Percentiles rank a stretch among this genome's conserved stretches.
Evolutionary conservation across 2,888 invertebrate genomes (phyloP).

Genomic region (Litoditis marina): DNA sequence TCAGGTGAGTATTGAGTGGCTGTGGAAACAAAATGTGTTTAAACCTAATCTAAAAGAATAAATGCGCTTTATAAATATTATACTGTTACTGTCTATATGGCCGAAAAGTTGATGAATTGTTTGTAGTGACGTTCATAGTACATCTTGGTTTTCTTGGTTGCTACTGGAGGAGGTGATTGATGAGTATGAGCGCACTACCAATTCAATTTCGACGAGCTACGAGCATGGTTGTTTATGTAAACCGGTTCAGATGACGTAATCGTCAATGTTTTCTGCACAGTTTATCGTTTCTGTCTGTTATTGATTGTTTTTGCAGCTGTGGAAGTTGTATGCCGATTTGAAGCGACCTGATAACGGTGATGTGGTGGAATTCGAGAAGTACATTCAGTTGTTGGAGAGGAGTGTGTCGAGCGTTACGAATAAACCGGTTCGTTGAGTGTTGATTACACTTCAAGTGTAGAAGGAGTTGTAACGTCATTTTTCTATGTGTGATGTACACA

Average conservation of each 20-base stretch:
- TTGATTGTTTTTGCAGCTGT: conserved; percentile 18
- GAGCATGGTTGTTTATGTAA: no score
- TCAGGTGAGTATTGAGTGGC: conserved; percentile 20
- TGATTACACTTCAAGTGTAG: neutral
- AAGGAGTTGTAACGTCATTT: neutral
- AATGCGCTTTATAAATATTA: no score
- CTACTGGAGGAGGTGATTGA: no score
- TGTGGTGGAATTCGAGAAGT: conserved; percentile 30
- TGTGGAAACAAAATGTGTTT: conserved; percentile 17
- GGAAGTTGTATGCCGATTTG: conserved; percentile 25
- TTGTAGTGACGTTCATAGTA: no score
- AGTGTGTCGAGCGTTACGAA: conserved; percentile 9
- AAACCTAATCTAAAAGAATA: neutral
- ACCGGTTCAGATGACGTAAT: no score
- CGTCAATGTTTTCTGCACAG: no score
- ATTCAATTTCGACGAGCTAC: no score
- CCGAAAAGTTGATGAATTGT: neutral
- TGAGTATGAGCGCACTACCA: no score
- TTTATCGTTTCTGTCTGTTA: no score
- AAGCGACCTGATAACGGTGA: conserved; percentile 25
- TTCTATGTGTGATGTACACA: no score
- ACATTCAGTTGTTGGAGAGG: conserved; percentile 34
- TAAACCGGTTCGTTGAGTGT: conserved; percentile 13
- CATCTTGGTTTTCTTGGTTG: no score
- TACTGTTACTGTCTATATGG: no score